These are phyloP conservation scores for Eustalomyia histrio DNA, from an alignment of 2,888 invertebrate species.

Conservation along the genomic window DNA sequence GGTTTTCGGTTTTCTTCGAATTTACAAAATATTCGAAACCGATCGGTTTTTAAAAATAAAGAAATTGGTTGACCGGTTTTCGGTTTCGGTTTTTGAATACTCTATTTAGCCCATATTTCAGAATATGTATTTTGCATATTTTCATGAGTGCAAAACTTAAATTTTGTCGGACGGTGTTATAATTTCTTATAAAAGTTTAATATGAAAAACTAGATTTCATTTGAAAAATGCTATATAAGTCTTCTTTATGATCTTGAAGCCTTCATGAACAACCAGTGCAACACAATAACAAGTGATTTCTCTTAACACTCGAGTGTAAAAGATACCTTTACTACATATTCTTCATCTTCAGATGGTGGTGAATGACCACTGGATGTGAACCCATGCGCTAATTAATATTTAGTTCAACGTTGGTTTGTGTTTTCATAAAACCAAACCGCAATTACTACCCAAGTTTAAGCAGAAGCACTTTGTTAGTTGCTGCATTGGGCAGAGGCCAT, in stretches of 20 bases:
- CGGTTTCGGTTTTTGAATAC: no score
- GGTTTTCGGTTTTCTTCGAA: no score
- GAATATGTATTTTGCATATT: no score
- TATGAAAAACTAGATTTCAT: no score
- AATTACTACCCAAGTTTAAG: constrained; percentile 47
- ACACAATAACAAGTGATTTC: constrained; percentile 13
- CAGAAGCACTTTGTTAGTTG: constrained; percentile 45
- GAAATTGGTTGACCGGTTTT: no score
- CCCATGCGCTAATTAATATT: constrained; percentile 64
- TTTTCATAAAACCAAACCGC: constrained; percentile 38
- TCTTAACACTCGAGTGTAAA: constrained; percentile 5
- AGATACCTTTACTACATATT: constrained; percentile 3
- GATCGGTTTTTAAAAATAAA: no score
- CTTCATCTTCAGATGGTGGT: constrained; percentile 48
- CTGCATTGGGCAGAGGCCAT: constrained; percentile 39
- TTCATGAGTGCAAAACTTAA: no score
- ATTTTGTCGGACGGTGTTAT: no score
- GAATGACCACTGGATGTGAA: constrained; percentile 61
- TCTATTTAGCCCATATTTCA: no score
- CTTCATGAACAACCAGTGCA: constrained; percentile 24
- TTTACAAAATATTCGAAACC: no score
- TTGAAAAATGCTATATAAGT: not conserved
- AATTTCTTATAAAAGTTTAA: no score
- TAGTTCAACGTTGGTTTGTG: constrained; percentile 44
- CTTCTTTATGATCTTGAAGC: constrained; percentile 4